These are phyloP conservation scores for Bombycilla garrulus DNA, from an alignment of 2,113 vertebrate genomes.

Conservation along the genomic window DNA sequence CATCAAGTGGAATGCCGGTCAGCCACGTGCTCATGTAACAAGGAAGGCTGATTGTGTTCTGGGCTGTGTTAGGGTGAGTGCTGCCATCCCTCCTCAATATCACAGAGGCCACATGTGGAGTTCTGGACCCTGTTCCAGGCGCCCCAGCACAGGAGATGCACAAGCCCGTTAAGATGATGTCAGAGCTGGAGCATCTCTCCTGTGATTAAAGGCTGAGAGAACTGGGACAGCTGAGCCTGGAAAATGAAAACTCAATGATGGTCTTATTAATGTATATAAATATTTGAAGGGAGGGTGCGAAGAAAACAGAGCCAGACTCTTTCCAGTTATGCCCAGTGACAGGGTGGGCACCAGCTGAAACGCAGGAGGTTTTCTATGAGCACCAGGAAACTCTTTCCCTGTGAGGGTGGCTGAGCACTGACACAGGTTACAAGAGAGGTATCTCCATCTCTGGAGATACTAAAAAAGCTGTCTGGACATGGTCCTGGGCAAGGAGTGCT, in stretches of 20 bases:
- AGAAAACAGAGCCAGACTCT: background rate
- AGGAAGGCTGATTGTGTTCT: background rate
- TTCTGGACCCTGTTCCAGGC: background rate
- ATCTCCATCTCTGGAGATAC: background rate
- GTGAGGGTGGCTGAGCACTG: background rate
- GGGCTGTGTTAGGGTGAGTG: background rate
- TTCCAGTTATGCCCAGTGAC: background rate
- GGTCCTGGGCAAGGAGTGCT: background rate
- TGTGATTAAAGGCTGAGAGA: background rate
- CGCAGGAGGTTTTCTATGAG: background rate
- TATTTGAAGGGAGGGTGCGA: background rate
- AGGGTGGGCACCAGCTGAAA: background rate
- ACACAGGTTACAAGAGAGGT: background rate
- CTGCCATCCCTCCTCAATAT: background rate
- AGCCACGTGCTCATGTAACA: fast-evolving
- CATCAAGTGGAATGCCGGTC: fast-evolving
- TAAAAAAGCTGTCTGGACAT: background rate
- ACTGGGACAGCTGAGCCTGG: background rate
- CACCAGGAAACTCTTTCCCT: background rate
- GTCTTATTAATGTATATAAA: background rate
- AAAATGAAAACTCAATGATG: background rate
- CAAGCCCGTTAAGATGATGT: background rate
- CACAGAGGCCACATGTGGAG: background rate
- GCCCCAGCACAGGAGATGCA: background rate
- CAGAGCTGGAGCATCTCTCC: background rate